A percentile compares a stretch with the other conserved stretches of the same genome.
These are phyloP conservation scores for Baryphthengus martii DNA, from an alignment of 2,113 vertebrate species.

Conservation along the genomic window DNA sequence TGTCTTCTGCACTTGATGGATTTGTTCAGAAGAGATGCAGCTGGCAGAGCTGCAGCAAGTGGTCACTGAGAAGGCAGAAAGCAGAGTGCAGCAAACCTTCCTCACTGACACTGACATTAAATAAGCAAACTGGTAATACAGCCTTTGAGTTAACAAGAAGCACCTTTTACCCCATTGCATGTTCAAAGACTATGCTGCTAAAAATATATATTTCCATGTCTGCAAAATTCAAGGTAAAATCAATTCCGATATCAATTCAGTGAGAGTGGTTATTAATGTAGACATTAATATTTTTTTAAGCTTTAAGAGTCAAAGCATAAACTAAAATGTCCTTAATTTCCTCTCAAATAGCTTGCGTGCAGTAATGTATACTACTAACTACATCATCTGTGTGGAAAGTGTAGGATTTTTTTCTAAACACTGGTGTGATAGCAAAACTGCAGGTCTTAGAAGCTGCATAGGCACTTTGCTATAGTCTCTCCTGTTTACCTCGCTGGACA, in stretches of 20 bases:
- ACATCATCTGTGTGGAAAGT: background rate
- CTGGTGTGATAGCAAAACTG: background rate
- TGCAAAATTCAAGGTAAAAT: background rate
- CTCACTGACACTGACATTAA: background rate
- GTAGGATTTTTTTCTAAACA: background rate
- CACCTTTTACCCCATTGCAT: background rate
- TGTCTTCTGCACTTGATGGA: background rate
- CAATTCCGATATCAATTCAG: background rate
- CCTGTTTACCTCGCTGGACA: background rate
- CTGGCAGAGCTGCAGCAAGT: fast-evolving
- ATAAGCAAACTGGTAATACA: background rate
- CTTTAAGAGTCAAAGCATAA: background rate
- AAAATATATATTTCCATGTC: background rate
- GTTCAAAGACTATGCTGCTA: background rate
- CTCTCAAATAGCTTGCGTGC: background rate
- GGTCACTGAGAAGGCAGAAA: background rate
- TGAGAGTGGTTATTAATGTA: background rate
- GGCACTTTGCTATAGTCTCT: background rate
- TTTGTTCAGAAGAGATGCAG: background rate
- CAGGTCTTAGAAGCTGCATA: background rate
- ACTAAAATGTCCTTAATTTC: background rate
- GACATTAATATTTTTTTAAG: background rate
- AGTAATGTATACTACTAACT: background rate
- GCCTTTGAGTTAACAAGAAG: background rate
- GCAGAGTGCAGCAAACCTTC: background rate